Conservation (phyloP, 2,113 vertebrate species). For the Opisthocomus hoazin region DNA sequence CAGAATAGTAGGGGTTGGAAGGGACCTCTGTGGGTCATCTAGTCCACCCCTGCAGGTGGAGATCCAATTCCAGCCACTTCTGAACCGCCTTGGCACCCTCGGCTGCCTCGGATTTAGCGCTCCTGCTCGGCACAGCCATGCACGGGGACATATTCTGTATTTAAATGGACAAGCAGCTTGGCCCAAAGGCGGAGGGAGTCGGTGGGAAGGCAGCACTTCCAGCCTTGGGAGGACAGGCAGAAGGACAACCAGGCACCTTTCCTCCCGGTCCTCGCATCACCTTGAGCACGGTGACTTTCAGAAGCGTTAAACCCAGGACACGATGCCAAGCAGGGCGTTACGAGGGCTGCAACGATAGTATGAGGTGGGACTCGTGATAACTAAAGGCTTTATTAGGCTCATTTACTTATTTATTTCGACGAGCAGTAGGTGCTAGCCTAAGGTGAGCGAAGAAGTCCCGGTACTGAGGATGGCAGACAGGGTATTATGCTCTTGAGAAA, state of each 20-base stretch:
- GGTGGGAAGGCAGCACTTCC: fast-evolving
- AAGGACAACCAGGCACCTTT: not conserved
- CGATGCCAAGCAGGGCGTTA: not conserved
- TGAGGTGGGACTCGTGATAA: not conserved
- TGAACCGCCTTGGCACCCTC: not conserved
- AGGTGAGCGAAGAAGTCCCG: not conserved
- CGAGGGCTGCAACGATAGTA: not conserved
- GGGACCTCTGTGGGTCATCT: too few relatives aligned
- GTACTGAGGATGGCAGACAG: not conserved
- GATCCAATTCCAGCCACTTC: not conserved
- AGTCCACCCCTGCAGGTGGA: not conserved
- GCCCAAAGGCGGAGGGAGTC: not conserved
- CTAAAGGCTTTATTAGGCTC: not conserved
- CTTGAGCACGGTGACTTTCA: not conserved
- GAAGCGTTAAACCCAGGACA: not conserved
- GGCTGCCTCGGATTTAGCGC: fast-evolving
- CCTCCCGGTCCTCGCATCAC: not conserved
- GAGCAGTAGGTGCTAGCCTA: not conserved
- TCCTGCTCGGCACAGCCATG: not conserved
- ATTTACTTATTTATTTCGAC: not conserved
- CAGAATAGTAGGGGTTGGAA: too few relatives aligned
- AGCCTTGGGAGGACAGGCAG: not conserved
- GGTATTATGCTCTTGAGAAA: not conserved
- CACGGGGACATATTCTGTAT: not conserved
- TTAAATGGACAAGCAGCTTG: not conserved